These are phyloP conservation scores for Ganaspis brasiliensis DNA, from an alignment of 2,888 invertebrate species.

Conservation along the genomic window DNA sequence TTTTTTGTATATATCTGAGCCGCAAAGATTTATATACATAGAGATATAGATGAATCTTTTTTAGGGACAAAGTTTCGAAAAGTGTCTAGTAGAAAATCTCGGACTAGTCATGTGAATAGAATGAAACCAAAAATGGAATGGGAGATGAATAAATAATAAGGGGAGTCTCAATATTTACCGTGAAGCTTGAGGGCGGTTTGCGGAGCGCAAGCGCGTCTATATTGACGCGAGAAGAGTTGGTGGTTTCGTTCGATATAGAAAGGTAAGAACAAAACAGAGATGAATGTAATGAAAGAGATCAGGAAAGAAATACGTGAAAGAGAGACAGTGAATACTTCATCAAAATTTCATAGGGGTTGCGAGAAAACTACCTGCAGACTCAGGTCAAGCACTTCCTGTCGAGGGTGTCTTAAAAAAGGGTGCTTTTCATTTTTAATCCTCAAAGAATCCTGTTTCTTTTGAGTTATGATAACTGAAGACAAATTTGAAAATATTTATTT, in stretches of 20 bases:
- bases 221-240: constrained; percentile 72
- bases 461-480: no score
- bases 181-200: constrained; percentile 43
- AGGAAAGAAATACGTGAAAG: constrained; percentile 31
- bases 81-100: constrained; percentile 8
- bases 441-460: neutral
- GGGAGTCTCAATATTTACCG: constrained; percentile 47
- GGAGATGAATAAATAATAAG: constrained; percentile 51
- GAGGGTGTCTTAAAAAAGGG: constrained; percentile 7
- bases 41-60: neutral
- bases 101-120: constrained; percentile 1
- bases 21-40: neutral
- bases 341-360: constrained; percentile 34
- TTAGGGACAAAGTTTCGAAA: neutral
- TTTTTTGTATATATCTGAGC: no score
- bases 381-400: constrained; percentile 27
- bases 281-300: constrained; percentile 53
- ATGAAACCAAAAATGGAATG: constrained; percentile 11
- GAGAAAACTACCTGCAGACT: neutral
- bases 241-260: constrained; percentile 67
- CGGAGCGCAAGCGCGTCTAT: constrained; percentile 74
- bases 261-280: constrained; percentile 70
- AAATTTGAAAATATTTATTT: no score
- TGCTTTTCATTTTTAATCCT: neutral
- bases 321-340: constrained; percentile 25